Evolutionary conservation across 2,797 vertebrate genomes (phyloP), one percentile per base, ranked within the genome.

Genomic region (Perdix hodgsoniae): DNA sequence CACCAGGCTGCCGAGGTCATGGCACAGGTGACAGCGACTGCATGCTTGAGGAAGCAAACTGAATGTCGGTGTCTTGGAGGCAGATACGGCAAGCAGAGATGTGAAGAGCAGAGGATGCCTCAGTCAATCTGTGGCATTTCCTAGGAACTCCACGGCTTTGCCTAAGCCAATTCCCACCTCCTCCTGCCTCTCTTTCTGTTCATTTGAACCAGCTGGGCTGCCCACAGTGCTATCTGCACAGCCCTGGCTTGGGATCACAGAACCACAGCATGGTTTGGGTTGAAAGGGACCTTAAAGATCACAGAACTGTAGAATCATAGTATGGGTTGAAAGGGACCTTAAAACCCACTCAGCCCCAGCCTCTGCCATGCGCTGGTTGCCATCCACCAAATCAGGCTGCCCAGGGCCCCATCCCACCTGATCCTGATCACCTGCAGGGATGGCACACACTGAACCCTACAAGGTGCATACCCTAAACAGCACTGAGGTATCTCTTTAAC

Each of bases 41-140:
- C 12, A 31, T 0, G 1, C 18, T 39, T 6, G 6, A 24, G 73
- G 47, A 50, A 27, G 13, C 0, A 4, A 63, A 45, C 50, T 13
- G 44, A 49, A 37, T 8, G 2, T 39, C 17, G 26, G 54, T 44
- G 33, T 37, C 83, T 39, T 4, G 52, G 72, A 56, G 21, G 11
- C 1, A 2, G 54, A 33, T 22, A 40, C n/a, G 49, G 49, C 50
- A 35, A 40, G 24, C 40, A 33, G 45, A 37, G 42, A 18, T 8
- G 5, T 60, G 54, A 11, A 24, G 83, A 83, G 56, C 69, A 83
- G 73, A 63, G 40, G 69, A 40, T 63, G 45, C 78, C 35, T 83
- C 47, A 11, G 49, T 37, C 49, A 16, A 52, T 45, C 11, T 35
- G 33, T 47, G 79, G 39, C 60, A 76, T 33, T 81, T 84, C 83